These are phyloP conservation scores for Lethrus apterus DNA, from an alignment of 1,140 invertebrate species.

Conservation along the genomic window DNA sequence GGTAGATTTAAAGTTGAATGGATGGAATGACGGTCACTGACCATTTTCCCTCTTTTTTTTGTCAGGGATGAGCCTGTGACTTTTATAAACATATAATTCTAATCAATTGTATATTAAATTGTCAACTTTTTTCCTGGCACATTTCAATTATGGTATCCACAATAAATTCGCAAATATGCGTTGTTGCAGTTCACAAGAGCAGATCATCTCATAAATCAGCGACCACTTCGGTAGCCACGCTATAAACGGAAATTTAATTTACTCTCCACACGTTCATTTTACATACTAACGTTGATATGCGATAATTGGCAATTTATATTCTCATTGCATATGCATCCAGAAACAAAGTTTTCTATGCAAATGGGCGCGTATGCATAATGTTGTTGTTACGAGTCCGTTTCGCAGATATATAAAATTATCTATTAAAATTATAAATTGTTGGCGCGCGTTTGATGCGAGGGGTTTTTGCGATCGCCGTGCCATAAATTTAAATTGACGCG, in stretches of 20 bases:
- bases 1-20: too few relatives aligned
- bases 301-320: slow-evolving; percentile 36
- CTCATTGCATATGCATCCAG: slow-evolving; percentile 16
- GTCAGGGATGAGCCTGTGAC: too few relatives aligned
- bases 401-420: too few relatives aligned
- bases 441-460: too few relatives aligned
- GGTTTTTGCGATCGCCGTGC: too few relatives aligned
- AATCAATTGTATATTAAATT: too few relatives aligned
- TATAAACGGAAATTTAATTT: slow-evolving; percentile 36
- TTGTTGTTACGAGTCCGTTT: slow-evolving; percentile 13
- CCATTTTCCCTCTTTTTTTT: too few relatives aligned
- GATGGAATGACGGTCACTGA: too few relatives aligned
- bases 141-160: slow-evolving; percentile 5
- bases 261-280: slow-evolving; percentile 33
- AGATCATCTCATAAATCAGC: slow-evolving; percentile 27
- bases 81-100: too few relatives aligned
- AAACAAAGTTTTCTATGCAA: slow-evolving; percentile 20
- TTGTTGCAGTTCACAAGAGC: slow-evolving; percentile 4
- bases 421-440: too few relatives aligned
- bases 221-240: slow-evolving; percentile 26
- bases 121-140: too few relatives aligned
- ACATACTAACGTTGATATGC: slow-evolving; percentile 27
- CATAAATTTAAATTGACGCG: too few relatives aligned
- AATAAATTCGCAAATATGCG: slow-evolving; percentile 19
- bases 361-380: slow-evolving; percentile 11